These are phyloP conservation scores for Tortrix viridana DNA, from an alignment of 2,888 invertebrate genomes.

Conservation along the genomic window DNA sequence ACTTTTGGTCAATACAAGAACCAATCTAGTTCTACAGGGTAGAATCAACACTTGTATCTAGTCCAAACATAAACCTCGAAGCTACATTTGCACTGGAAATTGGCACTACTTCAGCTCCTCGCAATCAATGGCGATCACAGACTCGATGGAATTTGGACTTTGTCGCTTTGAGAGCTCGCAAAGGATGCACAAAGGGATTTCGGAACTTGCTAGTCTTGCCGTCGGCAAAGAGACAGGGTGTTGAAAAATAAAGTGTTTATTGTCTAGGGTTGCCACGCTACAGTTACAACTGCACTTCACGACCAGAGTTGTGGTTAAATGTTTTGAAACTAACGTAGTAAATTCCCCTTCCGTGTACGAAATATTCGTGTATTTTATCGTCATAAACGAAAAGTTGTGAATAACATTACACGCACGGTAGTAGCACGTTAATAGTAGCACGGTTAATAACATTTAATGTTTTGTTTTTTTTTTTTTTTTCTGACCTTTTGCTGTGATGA, in stretches of 20 bases:
- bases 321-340: too few species aligned
- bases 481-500: too few species aligned
- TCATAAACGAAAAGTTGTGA: too few species aligned
- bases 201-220: conserved; percentile 5
- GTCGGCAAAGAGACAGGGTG: not conserved
- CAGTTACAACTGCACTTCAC: too few species aligned
- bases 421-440: too few species aligned
- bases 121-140: conserved; percentile 16
- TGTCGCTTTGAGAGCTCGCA: conserved; percentile 11
- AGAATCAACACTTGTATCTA: not conserved
- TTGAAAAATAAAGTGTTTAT: not conserved
- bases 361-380: too few species aligned
- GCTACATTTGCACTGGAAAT: conserved; percentile 1
- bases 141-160: conserved; percentile 13
- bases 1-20: not conserved
- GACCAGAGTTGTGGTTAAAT: too few species aligned
- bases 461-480: too few species aligned
- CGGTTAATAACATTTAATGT: too few species aligned
- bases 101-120: conserved; percentile 4
- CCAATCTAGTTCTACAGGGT: not conserved
- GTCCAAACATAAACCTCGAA: not conserved
- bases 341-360: too few species aligned
- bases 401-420: too few species aligned
- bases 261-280: too few species aligned
- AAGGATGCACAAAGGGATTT: conserved; percentile 13